phyloP scores from a whole-genome alignment of 2,113 vertebrate genomes.

The Oriolus oriolus region DNA sequence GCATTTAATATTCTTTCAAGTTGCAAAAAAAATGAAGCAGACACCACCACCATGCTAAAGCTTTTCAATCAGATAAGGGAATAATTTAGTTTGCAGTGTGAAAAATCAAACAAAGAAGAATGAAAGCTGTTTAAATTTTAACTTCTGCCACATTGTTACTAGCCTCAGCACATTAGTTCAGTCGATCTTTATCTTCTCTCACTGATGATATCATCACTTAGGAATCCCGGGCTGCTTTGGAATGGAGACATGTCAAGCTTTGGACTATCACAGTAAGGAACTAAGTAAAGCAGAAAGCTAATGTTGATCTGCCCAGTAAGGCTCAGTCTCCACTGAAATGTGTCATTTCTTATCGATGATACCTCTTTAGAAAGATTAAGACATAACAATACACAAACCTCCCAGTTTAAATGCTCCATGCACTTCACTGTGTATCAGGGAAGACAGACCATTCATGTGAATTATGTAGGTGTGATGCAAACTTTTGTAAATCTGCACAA shows the following conservation, averaged over 20 bases:
- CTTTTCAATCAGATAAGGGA: slow-evolving; percentile 23
- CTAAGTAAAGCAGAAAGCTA: neutral
- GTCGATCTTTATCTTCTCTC: slow-evolving; percentile 48
- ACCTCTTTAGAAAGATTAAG: slow-evolving; percentile 22
- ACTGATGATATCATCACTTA: slow-evolving; percentile 53
- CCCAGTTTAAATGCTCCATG: neutral
- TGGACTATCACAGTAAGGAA: neutral
- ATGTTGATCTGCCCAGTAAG: neutral
- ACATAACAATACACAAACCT: neutral
- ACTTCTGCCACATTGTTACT: slow-evolving; percentile 38
- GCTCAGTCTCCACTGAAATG: slow-evolving; percentile 3
- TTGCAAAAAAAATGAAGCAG: neutral
- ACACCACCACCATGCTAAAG: neutral
- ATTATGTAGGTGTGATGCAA: neutral
- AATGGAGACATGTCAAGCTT: slow-evolving; percentile 30
- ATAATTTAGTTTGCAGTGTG: slow-evolving; percentile 11
- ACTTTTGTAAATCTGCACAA: neutral
- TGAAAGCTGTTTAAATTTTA: slow-evolving; percentile 49
- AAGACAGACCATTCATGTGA: neutral
- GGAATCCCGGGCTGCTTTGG: slow-evolving; percentile 36
- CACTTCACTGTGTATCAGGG: neutral
- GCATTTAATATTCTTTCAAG: neutral
- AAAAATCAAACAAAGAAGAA: slow-evolving; percentile 60
- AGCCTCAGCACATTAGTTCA: slow-evolving; percentile 31
- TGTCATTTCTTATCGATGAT: slow-evolving; percentile 1